Evolutionary conservation across 2,797 vertebrate genomes (phyloP).

Genomic region (Ptychadena robeensis): DNA sequence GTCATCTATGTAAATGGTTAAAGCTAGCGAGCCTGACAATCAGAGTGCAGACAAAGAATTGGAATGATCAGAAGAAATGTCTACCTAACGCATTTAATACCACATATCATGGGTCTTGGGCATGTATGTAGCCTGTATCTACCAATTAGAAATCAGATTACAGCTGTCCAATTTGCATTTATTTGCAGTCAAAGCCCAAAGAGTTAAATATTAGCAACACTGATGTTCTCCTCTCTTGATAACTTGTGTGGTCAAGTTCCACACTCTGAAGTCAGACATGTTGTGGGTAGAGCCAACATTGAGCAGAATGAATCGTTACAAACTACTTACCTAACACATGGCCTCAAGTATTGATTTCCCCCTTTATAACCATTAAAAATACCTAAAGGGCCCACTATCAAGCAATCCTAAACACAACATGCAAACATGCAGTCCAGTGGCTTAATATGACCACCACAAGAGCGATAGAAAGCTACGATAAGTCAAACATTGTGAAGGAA

Average conservation of each 20-base stretch:
- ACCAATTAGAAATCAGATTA: background rate
- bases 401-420: no score
- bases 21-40: background rate
- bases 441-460: background rate
- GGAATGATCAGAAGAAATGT: background rate
- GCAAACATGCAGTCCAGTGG: background rate
- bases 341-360: background rate
- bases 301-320: background rate
- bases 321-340: background rate
- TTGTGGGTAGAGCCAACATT: background rate
- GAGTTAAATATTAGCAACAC: background rate
- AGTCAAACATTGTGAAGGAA: no score
- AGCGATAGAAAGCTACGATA: background rate
- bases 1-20: background rate
- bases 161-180: no score
- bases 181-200: no score
- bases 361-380: background rate
- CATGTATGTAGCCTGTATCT: background rate
- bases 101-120: background rate
- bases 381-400: no score
- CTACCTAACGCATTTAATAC: background rate
- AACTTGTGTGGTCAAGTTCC: background rate
- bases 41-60: background rate
- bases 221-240: background rate
- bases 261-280: background rate